phyloP scores from a whole-genome alignment of 1,140 invertebrate species.

The Lasioglossum albipes region DNA sequence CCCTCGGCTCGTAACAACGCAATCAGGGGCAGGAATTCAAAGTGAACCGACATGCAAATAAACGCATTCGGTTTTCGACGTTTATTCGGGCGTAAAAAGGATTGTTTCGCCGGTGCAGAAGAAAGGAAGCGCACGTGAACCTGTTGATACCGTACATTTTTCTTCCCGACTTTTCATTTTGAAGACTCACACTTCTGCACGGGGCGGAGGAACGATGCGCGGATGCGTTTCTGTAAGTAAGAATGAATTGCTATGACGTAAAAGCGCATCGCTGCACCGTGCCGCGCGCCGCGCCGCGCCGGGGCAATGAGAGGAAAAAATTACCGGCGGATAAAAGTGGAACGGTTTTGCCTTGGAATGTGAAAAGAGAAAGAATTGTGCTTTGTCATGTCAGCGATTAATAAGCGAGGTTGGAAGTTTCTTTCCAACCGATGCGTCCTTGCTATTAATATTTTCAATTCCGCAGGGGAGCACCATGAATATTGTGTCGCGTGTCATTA shows the following conservation, averaged over 20 bases:
- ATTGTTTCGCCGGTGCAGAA: no score
- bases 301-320: constrained; percentile 46
- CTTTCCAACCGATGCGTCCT: constrained; percentile 12
- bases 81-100: neutral
- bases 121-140: constrained; percentile 1
- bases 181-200: constrained; percentile 25
- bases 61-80: neutral
- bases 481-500: neutral
- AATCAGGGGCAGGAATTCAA: no score
- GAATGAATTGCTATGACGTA: constrained; percentile 53
- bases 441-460: constrained; percentile 42
- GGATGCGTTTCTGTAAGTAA: constrained; percentile 47
- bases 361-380: constrained; percentile 44
- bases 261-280: constrained; percentile 47
- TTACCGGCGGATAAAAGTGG: constrained; percentile 47
- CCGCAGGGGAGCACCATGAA: neutral
- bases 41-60: neutral
- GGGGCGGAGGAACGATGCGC: constrained; percentile 10
- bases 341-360: constrained; percentile 30
- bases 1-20: no score
- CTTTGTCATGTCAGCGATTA: constrained; percentile 54
- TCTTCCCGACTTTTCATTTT: constrained; percentile 54
- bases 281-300: neutral
- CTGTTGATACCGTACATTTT: constrained; percentile 32
- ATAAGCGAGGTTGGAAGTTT: constrained; percentile 33